Evolutionary conservation across 1,140 invertebrate species (phyloP), one percentile per base, ranked within the genome.

Genomic region (Diprion similis): DNA sequence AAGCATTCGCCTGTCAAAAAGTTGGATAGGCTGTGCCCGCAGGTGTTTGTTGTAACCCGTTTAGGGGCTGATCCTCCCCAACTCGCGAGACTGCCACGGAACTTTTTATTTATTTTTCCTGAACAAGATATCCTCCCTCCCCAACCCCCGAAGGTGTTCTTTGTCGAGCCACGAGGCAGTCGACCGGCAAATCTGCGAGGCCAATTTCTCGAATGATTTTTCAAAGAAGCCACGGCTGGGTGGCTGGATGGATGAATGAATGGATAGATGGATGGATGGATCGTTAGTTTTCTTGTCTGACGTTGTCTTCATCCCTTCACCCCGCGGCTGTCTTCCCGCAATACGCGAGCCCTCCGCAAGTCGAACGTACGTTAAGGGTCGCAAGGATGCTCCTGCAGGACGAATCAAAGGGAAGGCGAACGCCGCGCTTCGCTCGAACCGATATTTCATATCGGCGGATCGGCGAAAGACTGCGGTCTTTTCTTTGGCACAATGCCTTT

Each of bases 181-280:
- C 51, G 9, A 59, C 51, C 51, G 51, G 51, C 51, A 59, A 59
- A 59, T 59, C 51, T 59, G 51, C 51, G 51, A 4, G n/a, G 51
- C 51, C 51, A 59, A 59, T 59, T 59, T 59, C 51, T 59, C 51
- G 51, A 59, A 59, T 59, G 51, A 59, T 59, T 59, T 59, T 59
- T 59, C 51, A 59, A 59, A 59, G 51, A 59, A 59, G 8, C 51
- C 51, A 59, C n/a, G 51, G 51, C 11, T 59, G 51, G 51, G 4
- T 59, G 51, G 51, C 7, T 59, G 9, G 51, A 59, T 59, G 51
- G 9, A 17, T 59, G 11, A 9, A 15, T 17, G 9, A 9, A 37
- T 6, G 51, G 51, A 59, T 9, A 9, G 51, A 59, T 59, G 51
- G 51, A 59, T 59, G 51, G 51, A 59, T 59, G 51, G 51, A 17